phyloP scores from a whole-genome alignment of 2,113 vertebrate genomes.

The Dendropsophus ebraccatus region DNA sequence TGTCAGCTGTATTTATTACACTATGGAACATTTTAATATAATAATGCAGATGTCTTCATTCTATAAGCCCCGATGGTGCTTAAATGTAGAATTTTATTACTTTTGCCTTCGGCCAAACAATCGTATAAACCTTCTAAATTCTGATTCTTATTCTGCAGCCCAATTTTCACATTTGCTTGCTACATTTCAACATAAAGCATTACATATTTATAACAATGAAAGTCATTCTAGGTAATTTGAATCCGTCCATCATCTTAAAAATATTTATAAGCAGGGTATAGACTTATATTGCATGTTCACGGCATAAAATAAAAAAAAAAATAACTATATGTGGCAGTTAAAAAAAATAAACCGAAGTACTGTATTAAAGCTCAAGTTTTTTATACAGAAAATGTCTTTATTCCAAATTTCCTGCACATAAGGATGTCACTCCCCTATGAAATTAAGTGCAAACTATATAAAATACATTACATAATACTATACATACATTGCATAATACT shows the following conservation, averaged over 20 bases:
- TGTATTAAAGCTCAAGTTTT: background rate
- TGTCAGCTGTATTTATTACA: slow-evolving; percentile 84
- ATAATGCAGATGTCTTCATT: slow-evolving; percentile 83
- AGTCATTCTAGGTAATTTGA: slow-evolving; percentile 67
- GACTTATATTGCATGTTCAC: background rate
- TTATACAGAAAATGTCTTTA: background rate
- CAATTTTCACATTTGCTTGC: slow-evolving; percentile 66
- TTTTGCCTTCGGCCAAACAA: slow-evolving; percentile 75
- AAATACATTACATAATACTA: too few relatives aligned
- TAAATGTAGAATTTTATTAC: slow-evolving; percentile 80
- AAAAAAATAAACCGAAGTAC: background rate
- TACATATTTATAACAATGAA: slow-evolving; percentile 71
- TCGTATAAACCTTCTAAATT: slow-evolving; percentile 77
- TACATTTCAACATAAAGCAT: slow-evolving; percentile 74
- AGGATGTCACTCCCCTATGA: too few relatives aligned
- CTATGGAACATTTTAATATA: slow-evolving; percentile 80
- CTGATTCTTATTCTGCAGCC: slow-evolving; percentile 70
- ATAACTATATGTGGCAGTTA: slow-evolving; percentile 2
- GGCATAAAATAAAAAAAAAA: slow-evolving; percentile 19
- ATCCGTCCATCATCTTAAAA: slow-evolving; percentile 68
- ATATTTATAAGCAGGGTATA: slow-evolving; percentile 66
- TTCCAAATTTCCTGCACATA: background rate
- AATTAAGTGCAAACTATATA: too few relatives aligned
- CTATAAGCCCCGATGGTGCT: slow-evolving; percentile 78
- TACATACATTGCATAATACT: too few relatives aligned